Conservation (phyloP, 2,797 vertebrate species). For the Molothrus aeneus region DNA sequence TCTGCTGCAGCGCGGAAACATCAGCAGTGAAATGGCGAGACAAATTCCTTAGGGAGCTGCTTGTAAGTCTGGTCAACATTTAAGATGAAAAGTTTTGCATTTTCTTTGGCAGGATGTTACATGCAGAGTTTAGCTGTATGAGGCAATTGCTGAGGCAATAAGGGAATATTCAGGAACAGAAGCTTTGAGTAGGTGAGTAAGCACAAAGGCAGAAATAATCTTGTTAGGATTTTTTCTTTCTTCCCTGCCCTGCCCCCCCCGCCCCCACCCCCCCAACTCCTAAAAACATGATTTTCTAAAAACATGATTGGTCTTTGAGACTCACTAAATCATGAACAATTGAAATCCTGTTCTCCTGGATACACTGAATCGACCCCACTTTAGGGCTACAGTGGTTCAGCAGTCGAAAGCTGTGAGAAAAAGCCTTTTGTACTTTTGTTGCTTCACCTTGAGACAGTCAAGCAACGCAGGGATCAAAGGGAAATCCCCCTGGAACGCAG, state of each 20-base stretch:
- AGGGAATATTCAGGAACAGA: slow-evolving; percentile 23
- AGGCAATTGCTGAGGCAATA: slow-evolving; percentile 17
- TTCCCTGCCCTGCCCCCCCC: not conserved
- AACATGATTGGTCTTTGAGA: not conserved
- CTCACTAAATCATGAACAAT: not conserved
- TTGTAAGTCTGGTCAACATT: slow-evolving; percentile 52
- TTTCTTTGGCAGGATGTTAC: slow-evolving; percentile 57
- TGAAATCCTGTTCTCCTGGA: not conserved
- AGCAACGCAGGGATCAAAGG: not conserved
- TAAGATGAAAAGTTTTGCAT: slow-evolving; percentile 51
- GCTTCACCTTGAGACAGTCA: not conserved
- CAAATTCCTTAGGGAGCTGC: slow-evolving; percentile 52
- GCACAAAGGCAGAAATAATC: not conserved
- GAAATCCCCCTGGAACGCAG: not conserved
- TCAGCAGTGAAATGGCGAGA: not conserved
- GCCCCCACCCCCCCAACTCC: too few species aligned
- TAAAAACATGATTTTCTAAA: not conserved
- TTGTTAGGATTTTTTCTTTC: not conserved
- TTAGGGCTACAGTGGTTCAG: not conserved
- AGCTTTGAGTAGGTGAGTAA: not conserved
- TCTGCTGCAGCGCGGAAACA: slow-evolving; percentile 27
- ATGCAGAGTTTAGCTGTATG: not conserved
- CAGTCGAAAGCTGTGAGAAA: not conserved
- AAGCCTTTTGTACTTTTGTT: not conserved
- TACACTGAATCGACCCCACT: not conserved